Evolutionary conservation across 2,113 vertebrate species (phyloP), one percentile per base, ranked within the genome.

Genomic region (Bucco capensis): DNA sequence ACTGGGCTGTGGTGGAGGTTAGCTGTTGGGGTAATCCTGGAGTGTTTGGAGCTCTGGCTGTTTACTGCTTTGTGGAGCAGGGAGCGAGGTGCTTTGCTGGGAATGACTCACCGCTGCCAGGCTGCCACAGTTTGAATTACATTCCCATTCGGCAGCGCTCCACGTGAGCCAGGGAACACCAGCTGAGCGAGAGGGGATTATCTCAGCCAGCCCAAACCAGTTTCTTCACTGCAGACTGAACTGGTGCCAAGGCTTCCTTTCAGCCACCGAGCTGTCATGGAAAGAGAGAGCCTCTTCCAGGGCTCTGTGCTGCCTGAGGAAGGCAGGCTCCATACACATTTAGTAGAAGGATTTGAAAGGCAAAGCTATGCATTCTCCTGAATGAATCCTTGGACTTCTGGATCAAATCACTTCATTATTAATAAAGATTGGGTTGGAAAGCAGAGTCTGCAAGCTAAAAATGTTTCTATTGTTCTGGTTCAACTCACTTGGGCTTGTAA

Each of bases 201-300:
- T 95, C 95, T 85, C 84, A 95, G 94, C 96, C 96, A 95, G 95
- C 92, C 87, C 95, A 69, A 96, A 96, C 96, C 95, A 96, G 96
- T 96, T 96, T 42, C 96, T 71, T 83, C 6, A 0, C 78, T 30
- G 81, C 71, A 94, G 81, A 65, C 44, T 2, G 46, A 53, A 89
- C 76, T 79, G 15, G 5, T 71, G 94, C 95, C 96, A 94, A 88
- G 89, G 91, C 56, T 83, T 73, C 92, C 78, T 93, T 90, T 89
- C 94, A 94, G 86, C 38, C 90, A 24, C 70, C 3, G 30, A 86
- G 71, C 94, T 90, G 88, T 56, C 92, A 90, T 60, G 89, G 95
- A 91, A 85, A 80, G 95, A 89, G 88, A 42, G 61, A 4, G 7
- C 60, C 88, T 70, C 90, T 72, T 91, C 89, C 94, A 19, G 73